Evolutionary conservation across 2,113 vertebrate species (phyloP).

Genomic region (Panthera uncia): DNA sequence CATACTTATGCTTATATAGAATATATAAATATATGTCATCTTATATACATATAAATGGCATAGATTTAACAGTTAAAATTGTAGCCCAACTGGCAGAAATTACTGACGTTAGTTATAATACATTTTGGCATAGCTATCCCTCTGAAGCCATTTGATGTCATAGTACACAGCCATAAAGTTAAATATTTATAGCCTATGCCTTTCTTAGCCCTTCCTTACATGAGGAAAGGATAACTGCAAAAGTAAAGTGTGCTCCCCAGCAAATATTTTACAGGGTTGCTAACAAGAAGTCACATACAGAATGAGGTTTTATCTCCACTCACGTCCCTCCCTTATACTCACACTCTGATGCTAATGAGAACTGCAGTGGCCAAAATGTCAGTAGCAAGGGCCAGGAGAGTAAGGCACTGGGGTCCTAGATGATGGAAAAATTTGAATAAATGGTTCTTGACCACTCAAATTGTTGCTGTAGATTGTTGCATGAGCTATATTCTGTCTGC

Average conservation of each 20-base stretch:
- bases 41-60: background rate
- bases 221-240: background rate
- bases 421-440: background rate
- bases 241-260: background rate
- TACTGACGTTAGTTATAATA: background rate
- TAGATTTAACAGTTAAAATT: slow-evolving; percentile 26
- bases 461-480: background rate
- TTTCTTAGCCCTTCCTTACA: background rate
- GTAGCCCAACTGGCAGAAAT: slow-evolving; percentile 15
- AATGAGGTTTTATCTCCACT: slow-evolving; percentile 12
- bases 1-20: background rate
- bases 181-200: background rate
- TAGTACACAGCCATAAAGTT: slow-evolving; percentile 18
- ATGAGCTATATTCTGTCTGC: background rate
- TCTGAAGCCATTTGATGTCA: slow-evolving; percentile 35
- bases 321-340: background rate
- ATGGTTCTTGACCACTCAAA: background rate
- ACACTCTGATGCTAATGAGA: slow-evolving; percentile 22
- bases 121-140: background rate
- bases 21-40: background rate
- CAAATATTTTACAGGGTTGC: background rate
- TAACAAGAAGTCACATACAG: background rate
- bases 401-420: background rate
- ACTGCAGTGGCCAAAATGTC: background rate
- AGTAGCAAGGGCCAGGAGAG: background rate